A percentile compares a stretch with the other conserved stretches of the same genome.
phyloP scores from a whole-genome alignment of 2,888 invertebrate species.

The Periphyllus acericola region DNA sequence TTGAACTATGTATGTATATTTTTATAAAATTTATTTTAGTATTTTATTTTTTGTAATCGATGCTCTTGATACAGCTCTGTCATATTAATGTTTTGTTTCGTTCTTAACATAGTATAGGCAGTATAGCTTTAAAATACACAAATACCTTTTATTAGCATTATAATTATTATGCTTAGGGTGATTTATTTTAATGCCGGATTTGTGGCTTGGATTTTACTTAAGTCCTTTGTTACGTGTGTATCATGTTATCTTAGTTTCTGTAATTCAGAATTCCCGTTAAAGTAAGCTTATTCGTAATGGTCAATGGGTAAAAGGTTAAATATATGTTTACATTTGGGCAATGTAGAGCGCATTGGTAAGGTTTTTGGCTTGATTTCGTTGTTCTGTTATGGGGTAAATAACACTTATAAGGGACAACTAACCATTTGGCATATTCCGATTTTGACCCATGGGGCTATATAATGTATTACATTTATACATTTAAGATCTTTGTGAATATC shows the following conservation, averaged over 20 bases:
- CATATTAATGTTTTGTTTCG: not conserved
- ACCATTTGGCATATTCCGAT: conserved; percentile 32
- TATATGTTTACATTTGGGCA: conserved; percentile 13
- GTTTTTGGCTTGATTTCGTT: conserved; percentile 47
- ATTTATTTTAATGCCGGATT: conserved; percentile 28
- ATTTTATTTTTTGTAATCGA: not conserved
- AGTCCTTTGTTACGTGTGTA: conserved; percentile 20
- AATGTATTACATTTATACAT: not conserved
- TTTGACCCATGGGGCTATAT: not conserved
- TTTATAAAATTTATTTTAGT: not conserved
- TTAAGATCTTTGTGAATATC: not conserved
- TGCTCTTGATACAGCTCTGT: not conserved
- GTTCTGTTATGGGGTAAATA: not conserved
- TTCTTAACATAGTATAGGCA: not conserved
- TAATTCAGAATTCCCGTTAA: conserved; percentile 13
- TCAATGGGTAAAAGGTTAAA: conserved; percentile 21
- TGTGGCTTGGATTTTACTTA: conserved; percentile 31
- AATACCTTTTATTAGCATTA: conserved; percentile 23
- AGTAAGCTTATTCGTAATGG: conserved; percentile 41
- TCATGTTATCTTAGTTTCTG: conserved; percentile 39
- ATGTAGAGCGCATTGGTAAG: not conserved
- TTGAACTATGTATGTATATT: no score
- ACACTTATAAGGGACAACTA: conserved; percentile 26
- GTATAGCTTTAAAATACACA: not conserved
- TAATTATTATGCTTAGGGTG: conserved; percentile 34